Conservation (phyloP, 2,888 invertebrate genomes). For the Anthophora plumipes region DNA sequence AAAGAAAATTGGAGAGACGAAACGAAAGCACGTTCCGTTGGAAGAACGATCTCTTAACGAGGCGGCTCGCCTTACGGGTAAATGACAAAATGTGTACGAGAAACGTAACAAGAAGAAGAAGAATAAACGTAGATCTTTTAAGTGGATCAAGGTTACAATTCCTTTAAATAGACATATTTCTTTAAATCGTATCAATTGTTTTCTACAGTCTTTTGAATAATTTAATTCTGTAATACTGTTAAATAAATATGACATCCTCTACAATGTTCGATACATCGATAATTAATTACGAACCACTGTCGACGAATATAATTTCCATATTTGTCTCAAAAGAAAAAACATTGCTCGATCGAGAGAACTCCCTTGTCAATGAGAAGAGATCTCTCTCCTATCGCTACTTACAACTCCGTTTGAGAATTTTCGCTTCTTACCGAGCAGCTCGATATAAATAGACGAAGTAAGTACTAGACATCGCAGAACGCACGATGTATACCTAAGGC, state of each 20-base stretch:
- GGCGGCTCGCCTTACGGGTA: background rate
- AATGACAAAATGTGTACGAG: background rate
- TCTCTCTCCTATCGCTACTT: conserved; percentile 26
- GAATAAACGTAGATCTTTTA: background rate
- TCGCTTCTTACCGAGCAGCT: conserved; percentile 58
- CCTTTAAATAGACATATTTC: no score
- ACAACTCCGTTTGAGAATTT: conserved; percentile 62
- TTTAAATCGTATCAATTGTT: no score
- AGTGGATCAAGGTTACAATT: no score
- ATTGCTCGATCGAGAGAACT: background rate
- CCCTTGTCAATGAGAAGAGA: conserved; percentile 6
- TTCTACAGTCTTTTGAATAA: no score
- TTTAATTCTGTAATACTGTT: no score
- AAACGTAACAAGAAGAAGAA: background rate
- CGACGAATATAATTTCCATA: no score
- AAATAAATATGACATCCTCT: no score
- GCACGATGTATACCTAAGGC: conserved; percentile 39
- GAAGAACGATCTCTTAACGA: conserved; percentile 20
- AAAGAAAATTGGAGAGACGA: conserved; percentile 32
- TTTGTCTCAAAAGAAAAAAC: background rate
- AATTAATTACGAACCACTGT: no score
- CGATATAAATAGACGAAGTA: conserved; percentile 72
- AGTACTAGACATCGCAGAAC: conserved; percentile 63
- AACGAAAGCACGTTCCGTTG: conserved; percentile 11
- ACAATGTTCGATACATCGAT: no score